Conservation (phyloP, 2,113 vertebrate species). For the Entomyzon cyanotis region DNA sequence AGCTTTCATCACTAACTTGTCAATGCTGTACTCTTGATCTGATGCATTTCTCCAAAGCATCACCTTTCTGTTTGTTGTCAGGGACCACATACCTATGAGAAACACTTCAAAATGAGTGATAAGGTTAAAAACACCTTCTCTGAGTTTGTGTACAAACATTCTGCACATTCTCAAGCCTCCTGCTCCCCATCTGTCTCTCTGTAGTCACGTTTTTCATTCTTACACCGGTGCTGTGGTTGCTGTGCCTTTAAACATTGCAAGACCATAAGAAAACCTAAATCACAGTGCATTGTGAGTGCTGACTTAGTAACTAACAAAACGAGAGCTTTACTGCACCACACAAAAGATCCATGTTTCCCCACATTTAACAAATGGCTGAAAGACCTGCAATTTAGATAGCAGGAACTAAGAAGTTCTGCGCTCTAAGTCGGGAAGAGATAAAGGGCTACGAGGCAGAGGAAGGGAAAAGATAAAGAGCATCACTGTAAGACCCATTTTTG, state of each 20-base stretch:
- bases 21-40: background rate
- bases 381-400: constrained; percentile 42
- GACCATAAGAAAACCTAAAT: background rate
- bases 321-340: constrained; percentile 9
- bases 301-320: background rate
- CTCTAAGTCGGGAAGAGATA: constrained; percentile 17
- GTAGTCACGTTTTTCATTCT: background rate
- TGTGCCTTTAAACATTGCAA: background rate
- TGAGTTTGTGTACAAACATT: background rate
- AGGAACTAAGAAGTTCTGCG: constrained; percentile 3
- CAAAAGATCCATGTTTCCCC: constrained; percentile 36
- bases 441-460: background rate
- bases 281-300: background rate
- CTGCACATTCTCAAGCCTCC: background rate
- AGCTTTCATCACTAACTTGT: constrained; percentile 6
- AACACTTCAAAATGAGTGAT: constrained; percentile 44
- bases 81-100: background rate
- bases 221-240: background rate
- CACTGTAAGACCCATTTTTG: background rate
- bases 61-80: background rate
- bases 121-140: constrained; percentile 16
- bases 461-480: constrained; percentile 21
- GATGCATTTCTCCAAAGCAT: background rate
- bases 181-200: background rate
- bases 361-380: constrained; percentile 9